Evolutionary conservation across 2,113 vertebrate genomes (phyloP).

Genomic region (Lampris incognitus): DNA sequence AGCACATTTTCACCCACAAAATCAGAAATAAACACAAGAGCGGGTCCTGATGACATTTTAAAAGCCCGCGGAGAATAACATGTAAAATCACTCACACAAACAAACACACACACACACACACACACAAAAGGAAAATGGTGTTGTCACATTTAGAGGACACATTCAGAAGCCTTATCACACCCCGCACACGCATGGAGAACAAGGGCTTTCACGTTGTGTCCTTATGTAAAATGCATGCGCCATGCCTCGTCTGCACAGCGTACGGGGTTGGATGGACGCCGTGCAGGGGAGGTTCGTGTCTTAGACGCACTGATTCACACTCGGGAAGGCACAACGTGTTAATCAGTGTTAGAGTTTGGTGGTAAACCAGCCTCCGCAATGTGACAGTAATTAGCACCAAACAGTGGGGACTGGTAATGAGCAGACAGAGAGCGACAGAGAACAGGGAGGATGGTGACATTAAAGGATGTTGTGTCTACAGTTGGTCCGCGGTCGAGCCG

Average conservation of each 20-base stretch:
- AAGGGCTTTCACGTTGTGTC: not conserved
- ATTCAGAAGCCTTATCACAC: constrained; percentile 11
- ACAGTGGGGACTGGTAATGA: constrained; percentile 59
- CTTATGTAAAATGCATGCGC: constrained; percentile 6
- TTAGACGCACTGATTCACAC: constrained; percentile 29
- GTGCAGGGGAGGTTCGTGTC: constrained; percentile 8
- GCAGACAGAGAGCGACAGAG: constrained; percentile 45
- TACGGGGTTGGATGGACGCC: not conserved
- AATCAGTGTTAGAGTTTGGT: constrained; percentile 78
- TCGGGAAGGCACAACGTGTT: constrained; percentile 66
- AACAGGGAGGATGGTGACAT: constrained; percentile 26
- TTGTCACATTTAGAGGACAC: constrained; percentile 1
- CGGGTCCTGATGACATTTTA: not conserved
- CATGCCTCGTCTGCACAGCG: not conserved
- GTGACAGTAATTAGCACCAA: constrained; percentile 81
- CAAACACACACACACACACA: not conserved
- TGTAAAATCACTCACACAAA: not conserved
- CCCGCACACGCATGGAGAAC: constrained; percentile 16
- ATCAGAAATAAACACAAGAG: constrained; percentile 56
- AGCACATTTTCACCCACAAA: constrained; percentile 37
- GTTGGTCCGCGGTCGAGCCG: constrained; percentile 58
- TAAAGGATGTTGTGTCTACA: constrained; percentile 22
- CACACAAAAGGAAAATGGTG: not conserved
- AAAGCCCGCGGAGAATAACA: constrained; percentile 19
- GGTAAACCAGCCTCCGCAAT: constrained; percentile 59